Evolutionary conservation across 1,140 invertebrate species (phyloP), one percentile per base, ranked within the genome.

Genomic region (Parasteatoda tepidariorum): DNA sequence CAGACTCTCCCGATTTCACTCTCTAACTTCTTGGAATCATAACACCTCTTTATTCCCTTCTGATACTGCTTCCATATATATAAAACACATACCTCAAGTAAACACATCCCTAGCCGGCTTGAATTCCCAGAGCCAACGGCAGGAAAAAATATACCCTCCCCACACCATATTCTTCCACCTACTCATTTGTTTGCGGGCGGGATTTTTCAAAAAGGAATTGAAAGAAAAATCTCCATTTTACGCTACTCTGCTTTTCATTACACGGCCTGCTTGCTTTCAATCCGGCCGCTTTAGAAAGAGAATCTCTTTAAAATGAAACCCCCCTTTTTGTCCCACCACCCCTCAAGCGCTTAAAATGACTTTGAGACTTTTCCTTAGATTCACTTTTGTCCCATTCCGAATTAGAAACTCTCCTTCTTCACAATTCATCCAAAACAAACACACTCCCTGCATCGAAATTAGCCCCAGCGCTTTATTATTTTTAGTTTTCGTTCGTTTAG

Each of bases 181-280:
- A 30, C 68, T 71, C 68, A 71, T 71, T 71, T 71, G 68, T 71
- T 71, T 55, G 68, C 48, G 28, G 41, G 26, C 6, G 24, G 68
- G 48, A 71, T 28, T 28, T 48, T 68, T 68, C 38, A 41, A 41
- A 61, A 62, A 30, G 34, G 41, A 75, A 61, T 62, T 31, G 55
- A 62, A 61, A 62, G 73, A 75, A 75, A 74, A 75, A 75, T 75
- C 73, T 75, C 73, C 33, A 75, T 75, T 75, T 75, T 75, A 55
- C 73, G 73, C 24, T n/a, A 28, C 73, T 61, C 22, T 41, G 54
- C 13, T 31, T 62, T 75, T 75, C 73, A 75, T 75, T 75, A 75
- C 73, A 75, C 73, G 73, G 11, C 2, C 73, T 75, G 73, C 55
- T 75, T 75, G 31, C 57, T 75, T 62, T 62, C 73, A 61, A 62